Evolutionary conservation across 1,140 invertebrate genomes (phyloP).

Genomic region (Drosophila santomea): DNA sequence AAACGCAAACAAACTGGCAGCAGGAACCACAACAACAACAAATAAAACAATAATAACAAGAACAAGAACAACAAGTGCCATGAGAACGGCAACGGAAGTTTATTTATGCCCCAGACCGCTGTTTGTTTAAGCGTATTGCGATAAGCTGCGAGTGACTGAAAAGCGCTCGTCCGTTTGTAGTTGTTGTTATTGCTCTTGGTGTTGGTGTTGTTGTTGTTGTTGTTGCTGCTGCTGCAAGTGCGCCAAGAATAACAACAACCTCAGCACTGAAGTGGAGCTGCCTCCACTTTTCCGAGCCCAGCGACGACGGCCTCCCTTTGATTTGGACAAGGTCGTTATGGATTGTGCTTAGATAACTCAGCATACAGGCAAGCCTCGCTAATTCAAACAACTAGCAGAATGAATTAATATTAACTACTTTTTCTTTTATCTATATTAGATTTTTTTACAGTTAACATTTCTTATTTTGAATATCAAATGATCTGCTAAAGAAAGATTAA

Average conservation of each 20-base stretch:
- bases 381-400: background rate
- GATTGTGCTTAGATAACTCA: conserved; percentile 31
- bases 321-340: conserved; percentile 76
- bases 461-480: too few relatives aligned
- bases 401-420: too few relatives aligned
- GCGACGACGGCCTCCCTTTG: conserved; percentile 44
- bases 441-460: too few relatives aligned
- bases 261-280: conserved; percentile 14
- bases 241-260: conserved; percentile 33
- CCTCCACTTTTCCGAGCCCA: conserved; percentile 21
- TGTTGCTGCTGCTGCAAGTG: conserved; percentile 36
- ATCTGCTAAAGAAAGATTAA: too few relatives aligned
- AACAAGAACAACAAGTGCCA: conserved; percentile 38
- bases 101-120: conserved; percentile 70
- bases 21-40: conserved; percentile 30
- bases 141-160: conserved; percentile 54
- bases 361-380: background rate
- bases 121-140: conserved; percentile 73
- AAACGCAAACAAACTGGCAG: conserved; percentile 54
- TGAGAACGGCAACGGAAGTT: conserved; percentile 72
- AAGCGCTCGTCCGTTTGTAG: conserved; percentile 30
- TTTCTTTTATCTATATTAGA: too few relatives aligned
- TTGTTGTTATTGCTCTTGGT: conserved; percentile 17
- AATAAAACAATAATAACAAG: conserved; percentile 11
- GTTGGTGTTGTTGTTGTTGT: conserved; percentile 16